Base-by-base conservation (phyloP, 92 coral and sea anemone species). In the Pocillopora meandrina region DNA sequence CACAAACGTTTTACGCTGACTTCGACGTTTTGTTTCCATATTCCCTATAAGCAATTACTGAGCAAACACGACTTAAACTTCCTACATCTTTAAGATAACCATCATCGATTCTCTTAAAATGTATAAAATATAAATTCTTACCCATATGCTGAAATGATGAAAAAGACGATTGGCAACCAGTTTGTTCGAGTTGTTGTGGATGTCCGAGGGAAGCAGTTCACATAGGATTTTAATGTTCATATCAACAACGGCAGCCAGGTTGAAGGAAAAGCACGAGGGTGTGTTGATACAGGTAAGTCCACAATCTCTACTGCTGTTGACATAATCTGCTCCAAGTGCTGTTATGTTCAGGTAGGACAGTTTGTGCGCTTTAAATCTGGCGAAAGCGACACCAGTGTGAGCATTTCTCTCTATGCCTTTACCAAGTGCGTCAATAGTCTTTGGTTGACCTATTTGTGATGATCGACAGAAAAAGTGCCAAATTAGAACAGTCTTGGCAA, bases 201-300 rank as follows among this genome's bases (percentile, higher is more conserved):
- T 70, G 21, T 70, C 74, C 35, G 78, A 74, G 13, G 63, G 47
- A 18, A 74, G 78, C n/a, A 74, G 64, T 9, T 56, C 78, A 74
- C 78, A 56, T 31, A 74, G 52, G 19, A 74, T 35, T 36, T 20
- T 70, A 8, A 56, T 55, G 21, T 70, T 70, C 55, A 35, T 33
- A 34, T 70, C 74, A 6, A 16, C 16, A 16, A 33, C 10, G 16
- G 74, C 74, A 33, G 74, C 74, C 23, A 70, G 56, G 56, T 70
- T 70, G 19, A 70, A 70, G 3, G 74, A 70, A 55, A 70, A 70
- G 42, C 74, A 70, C 9, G 74, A 70, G 55, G 74, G 56, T 70
- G 42, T 70, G 74, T 70, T 70, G 10, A 35, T 20, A 70, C 74
- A 70, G 0, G 74, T 52, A 36, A 70, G 10, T 1, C 74, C 74